Conservation (phyloP, 2,797 vertebrate genomes). For the Arrhamphus sclerolepis region DNA sequence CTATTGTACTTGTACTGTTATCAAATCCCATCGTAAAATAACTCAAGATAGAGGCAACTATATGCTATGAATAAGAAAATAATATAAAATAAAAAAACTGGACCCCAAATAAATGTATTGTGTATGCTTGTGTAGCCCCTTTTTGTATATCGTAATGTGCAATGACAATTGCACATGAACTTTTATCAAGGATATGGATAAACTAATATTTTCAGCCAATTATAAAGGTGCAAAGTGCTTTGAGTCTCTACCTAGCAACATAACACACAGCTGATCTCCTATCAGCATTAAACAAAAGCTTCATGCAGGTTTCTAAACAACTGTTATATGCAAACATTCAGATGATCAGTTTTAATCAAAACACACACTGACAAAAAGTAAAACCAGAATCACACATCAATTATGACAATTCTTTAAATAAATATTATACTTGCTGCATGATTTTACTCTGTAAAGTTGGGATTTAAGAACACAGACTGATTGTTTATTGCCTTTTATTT, state of each 20-base stretch:
- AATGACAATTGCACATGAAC: neutral
- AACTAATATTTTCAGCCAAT: neutral
- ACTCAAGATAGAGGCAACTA: too few relatives aligned
- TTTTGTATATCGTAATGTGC: neutral
- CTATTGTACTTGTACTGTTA: too few relatives aligned
- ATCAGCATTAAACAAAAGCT: slow-evolving; percentile 41
- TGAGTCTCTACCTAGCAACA: slow-evolving; percentile 69
- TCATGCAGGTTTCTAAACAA: slow-evolving; percentile 6
- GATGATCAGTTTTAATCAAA: slow-evolving; percentile 1
- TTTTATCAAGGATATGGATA: neutral
- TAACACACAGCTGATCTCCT: slow-evolving; percentile 48
- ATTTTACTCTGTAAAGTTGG: slow-evolving; percentile 2
- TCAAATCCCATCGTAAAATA: too few relatives aligned
- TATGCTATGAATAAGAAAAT: too few relatives aligned
- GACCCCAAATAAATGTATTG: too few relatives aligned
- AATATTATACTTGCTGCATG: neutral
- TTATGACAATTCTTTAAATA: neutral
- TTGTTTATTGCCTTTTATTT: slow-evolving; percentile 13
- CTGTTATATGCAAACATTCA: neutral
- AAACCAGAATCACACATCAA: neutral
- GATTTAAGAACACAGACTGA: neutral
- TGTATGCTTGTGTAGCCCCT: too few relatives aligned
- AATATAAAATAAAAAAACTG: too few relatives aligned
- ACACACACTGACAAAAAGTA: neutral
- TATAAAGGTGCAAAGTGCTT: slow-evolving; percentile 15